Conservation (phyloP, 2,797 vertebrate species). For the Psittacula echo region DNA sequence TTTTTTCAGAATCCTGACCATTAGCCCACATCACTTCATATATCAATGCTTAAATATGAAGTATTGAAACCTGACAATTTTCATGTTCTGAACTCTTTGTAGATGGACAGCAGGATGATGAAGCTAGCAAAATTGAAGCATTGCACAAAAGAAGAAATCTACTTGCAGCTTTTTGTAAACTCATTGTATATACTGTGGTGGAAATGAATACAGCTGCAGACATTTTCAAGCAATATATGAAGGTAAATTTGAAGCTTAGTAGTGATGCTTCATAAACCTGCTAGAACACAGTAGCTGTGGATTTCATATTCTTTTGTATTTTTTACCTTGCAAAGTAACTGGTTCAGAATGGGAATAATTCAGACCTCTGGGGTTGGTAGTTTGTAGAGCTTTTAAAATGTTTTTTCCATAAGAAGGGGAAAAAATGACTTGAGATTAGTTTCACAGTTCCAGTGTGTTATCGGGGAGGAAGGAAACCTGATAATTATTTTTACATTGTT, state of each 20-base stretch:
- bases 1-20: not conserved
- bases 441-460: not conserved
- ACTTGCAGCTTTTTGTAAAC: conserved; percentile 97
- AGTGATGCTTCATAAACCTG: not conserved
- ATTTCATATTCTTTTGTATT: not conserved
- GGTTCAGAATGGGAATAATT: not conserved
- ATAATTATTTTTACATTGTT: not conserved
- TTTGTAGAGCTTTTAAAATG: not conserved
- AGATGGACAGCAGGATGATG: conserved; percentile 98
- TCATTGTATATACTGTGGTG: conserved; percentile 98
- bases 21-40: not conserved
- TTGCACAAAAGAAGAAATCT: conserved; percentile 98
- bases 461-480: not conserved
- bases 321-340: not conserved
- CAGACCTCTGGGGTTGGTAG: not conserved
- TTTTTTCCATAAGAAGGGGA: not conserved
- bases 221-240: conserved; percentile 99
- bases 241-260: conserved; percentile 79
- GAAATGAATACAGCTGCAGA: conserved; percentile 99
- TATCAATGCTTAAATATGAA: not conserved
- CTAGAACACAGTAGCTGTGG: not conserved
- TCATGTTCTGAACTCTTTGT: conserved; percentile 26
- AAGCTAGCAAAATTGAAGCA: conserved; percentile 98
- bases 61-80: not conserved
- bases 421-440: not conserved